phyloP scores from a whole-genome alignment of 2,888 invertebrate species.

The Parnassius apollo region DNA sequence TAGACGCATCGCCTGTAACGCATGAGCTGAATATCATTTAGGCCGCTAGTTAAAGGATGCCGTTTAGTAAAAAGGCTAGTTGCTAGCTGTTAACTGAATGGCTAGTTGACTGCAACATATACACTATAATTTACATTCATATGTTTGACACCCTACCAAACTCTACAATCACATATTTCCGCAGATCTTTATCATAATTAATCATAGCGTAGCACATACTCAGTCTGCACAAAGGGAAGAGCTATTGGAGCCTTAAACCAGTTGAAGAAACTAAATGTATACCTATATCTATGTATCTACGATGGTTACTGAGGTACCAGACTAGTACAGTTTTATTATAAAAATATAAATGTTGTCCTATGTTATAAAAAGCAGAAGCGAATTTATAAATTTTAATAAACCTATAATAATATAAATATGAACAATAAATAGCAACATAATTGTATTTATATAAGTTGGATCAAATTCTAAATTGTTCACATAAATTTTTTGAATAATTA shows the following conservation, averaged over 20 bases:
- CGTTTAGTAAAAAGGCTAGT: too few species aligned
- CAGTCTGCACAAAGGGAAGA: slow-evolving; percentile 61
- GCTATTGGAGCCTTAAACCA: slow-evolving; percentile 11
- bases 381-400: background rate
- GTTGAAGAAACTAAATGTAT: background rate
- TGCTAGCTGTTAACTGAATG: too few species aligned
- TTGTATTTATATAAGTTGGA: too few species aligned
- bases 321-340: slow-evolving; percentile 31
- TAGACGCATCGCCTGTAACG: too few species aligned
- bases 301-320: background rate
- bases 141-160: slow-evolving; percentile 1
- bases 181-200: background rate
- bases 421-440: background rate
- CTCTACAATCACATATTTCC: slow-evolving; percentile 43
- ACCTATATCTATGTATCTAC: background rate
- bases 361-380: slow-evolving; percentile 9
- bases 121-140: too few species aligned
- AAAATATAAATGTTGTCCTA: slow-evolving; percentile 33
- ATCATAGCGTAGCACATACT: slow-evolving; percentile 31
- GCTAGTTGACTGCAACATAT: too few species aligned
- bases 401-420: background rate
- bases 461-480: too few species aligned
- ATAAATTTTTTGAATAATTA: too few species aligned
- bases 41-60: too few species aligned
- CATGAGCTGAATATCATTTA: too few species aligned